Base-by-base conservation (phyloP, 2,888 invertebrate species). In the Tipula vernalis region DNA sequence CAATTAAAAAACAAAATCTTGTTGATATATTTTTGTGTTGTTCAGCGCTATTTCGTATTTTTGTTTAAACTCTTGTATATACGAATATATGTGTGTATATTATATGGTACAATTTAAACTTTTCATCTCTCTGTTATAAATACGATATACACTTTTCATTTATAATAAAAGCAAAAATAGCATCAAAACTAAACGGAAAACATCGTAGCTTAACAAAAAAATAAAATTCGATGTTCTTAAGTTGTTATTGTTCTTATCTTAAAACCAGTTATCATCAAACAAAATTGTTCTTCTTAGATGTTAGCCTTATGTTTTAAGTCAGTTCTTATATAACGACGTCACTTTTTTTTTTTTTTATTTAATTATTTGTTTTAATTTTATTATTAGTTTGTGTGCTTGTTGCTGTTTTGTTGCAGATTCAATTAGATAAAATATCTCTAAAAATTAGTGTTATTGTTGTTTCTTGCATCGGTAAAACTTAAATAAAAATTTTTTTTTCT, bases 1-100 rank as follows among this genome's bases (percentile, higher is more conserved):
- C 71, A 71, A 71, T 71, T 71, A 71, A 71, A 57, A 71, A 71
- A 71, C 71, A 71, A 71, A 71, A 71, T 71, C 71, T 71, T 71
- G 71, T 71, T 71, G 71, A 71, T 71, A 71, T 71, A 10, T 13
- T 71, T 71, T 71, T 71, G 71, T 71, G 28, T 28, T 28, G 28
- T 71, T 28, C 10, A n/a, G 28, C 28, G 28, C 71, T 71, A 71
- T 28, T 71, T 71, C 71, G 71, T 71, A 28, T 71, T 71, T 71
- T 71, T 71, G 28, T 71, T 71, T 71, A 71, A 28, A 51, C 57
- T 51, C 5, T 39, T 5, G 6, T 39, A n/a, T 57, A 0, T 28
- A 28, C 28, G 28, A n/a, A n/a, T n/a, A n/a, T n/a, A n/a, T 71
- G 13, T 71, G 28, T 10, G 8, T 28, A 8, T 71, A 10, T 71